Evolutionary conservation across 2,113 vertebrate species (phyloP), one percentile per base, ranked within the genome.

Genomic region (Aspidoscelis tigris): DNA sequence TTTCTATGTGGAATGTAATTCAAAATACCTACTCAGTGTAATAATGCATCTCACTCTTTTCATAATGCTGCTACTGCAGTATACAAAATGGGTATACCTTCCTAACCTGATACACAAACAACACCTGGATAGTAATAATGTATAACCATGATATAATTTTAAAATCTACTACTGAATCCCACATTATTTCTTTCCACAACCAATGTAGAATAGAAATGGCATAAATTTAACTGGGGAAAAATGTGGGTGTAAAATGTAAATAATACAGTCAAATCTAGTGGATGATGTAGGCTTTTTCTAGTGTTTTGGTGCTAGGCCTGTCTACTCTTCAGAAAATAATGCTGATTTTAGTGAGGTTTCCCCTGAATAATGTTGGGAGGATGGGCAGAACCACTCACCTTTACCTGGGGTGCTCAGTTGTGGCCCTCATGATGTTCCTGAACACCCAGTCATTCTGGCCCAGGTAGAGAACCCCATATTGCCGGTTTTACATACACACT

Each of bases 1-100:
- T 79, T 90, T 85, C 89, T 80, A 94, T 93, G 90, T 88, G 89
- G 92, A 93, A 94, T 87, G 91, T 89, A 92, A 94, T 94, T 94
- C 92, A 85, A 89, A 91, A 90, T 85, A 0, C 0, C 89, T 41
- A 26, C 91, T 86, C 91, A 92, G 91, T 94, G 91, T 90, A 90
- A 94, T 61, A 93, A 93, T 91, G 86, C 86, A 91, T 91, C 88
- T 91, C 91, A 88, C 92, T 87, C 91, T 93, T 86, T 90, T 88
- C 82, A 58, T 85, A 72, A 86, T 82, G 86, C 65, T 64, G 74
- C 44, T 70, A 55, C 43, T 66, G 26, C 41, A 81, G 43, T 69
- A 50, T 83, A 75, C 22, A 75, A 77, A 85, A 80, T 50, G 12
- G 53, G 70, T 72, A 44, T 79, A 82, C 41, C 33, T 78, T 92